phyloP scores from a whole-genome alignment of 2,888 invertebrate genomes.

The Metalampra italica region DNA sequence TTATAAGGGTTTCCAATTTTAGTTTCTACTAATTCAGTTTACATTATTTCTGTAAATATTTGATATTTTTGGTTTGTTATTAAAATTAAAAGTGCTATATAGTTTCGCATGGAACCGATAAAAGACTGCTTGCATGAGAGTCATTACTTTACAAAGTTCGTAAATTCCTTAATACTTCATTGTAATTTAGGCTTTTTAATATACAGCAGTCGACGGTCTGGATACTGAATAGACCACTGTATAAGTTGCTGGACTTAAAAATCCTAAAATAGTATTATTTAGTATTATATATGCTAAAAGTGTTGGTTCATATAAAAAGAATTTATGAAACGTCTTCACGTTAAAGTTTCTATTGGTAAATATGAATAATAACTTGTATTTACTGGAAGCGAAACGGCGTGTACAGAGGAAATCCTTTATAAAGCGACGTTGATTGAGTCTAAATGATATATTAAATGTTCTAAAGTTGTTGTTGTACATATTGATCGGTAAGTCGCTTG shows the following conservation, averaged over 20 bases:
- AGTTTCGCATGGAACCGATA: slow-evolving; percentile 31
- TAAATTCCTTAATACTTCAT: slow-evolving; percentile 1
- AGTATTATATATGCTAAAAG: not conserved
- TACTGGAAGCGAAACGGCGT: slow-evolving; percentile 15
- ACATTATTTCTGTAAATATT: not conserved
- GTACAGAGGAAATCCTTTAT: slow-evolving; percentile 20
- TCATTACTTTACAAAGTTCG: slow-evolving; percentile 29
- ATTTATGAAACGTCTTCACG: slow-evolving; percentile 19
- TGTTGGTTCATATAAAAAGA: slow-evolving; percentile 20
- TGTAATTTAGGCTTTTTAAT: not conserved
- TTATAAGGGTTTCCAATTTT: slow-evolving; percentile 1
- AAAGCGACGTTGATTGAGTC: slow-evolving; percentile 32
- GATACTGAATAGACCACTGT: no score
- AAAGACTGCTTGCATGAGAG: slow-evolving; percentile 54
- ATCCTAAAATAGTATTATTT: no score
- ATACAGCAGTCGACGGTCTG: not conserved
- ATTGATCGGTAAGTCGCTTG: slow-evolving; percentile 66
- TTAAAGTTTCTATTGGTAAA: slow-evolving; percentile 17
- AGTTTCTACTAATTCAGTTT: not conserved
- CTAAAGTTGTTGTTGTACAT: slow-evolving; percentile 64
- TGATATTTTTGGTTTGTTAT: no score
- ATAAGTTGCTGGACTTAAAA: no score
- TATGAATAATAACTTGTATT: slow-evolving; percentile 15
- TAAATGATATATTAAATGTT: slow-evolving; percentile 38
- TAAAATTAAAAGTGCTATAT: not conserved